Conservation (phyloP, 2,888 invertebrate species). For the Ditula angustiorana region DNA sequence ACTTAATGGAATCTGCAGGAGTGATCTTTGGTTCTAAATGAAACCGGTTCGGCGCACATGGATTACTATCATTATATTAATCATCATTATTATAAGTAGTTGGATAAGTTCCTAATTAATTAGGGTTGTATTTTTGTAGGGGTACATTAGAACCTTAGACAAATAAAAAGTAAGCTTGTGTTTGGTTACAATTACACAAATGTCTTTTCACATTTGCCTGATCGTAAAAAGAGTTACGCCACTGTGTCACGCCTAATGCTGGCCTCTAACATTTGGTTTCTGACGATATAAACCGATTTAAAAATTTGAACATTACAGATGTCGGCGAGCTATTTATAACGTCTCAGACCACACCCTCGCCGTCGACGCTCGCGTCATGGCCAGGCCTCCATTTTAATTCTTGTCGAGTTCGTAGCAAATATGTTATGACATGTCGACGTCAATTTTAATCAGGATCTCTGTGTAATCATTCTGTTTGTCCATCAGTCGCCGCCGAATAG, state of each 20-base stretch:
- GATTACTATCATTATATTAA: not conserved
- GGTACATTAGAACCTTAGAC: no score
- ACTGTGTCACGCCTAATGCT: not conserved
- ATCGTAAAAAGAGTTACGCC: not conserved
- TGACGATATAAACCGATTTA: not conserved
- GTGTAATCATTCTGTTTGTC: constrained; percentile 26
- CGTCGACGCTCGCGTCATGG: constrained; percentile 59
- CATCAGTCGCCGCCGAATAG: not conserved
- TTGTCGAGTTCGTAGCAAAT: constrained; percentile 32
- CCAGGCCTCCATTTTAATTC: constrained; percentile 63
- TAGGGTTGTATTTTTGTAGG: not conserved
- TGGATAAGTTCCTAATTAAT: not conserved
- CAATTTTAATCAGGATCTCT: constrained; percentile 14
- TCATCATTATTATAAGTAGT: not conserved
- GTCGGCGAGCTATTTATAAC: constrained; percentile 57
- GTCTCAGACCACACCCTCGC: constrained; percentile 61
- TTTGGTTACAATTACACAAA: no score
- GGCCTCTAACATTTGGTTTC: not conserved
- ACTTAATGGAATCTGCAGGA: constrained; percentile 12
- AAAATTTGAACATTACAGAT: constrained; percentile 26
- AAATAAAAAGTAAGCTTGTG: no score
- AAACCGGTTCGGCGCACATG: constrained; percentile 12
- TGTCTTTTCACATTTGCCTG: not conserved
- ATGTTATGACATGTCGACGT: constrained; percentile 5
- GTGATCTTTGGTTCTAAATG: constrained; percentile 22